A percentile compares a stretch with the other conserved stretches of the same genome.
Conservation (phyloP, 2,797 vertebrate genomes). For the Telmatherina bonti region DNA sequence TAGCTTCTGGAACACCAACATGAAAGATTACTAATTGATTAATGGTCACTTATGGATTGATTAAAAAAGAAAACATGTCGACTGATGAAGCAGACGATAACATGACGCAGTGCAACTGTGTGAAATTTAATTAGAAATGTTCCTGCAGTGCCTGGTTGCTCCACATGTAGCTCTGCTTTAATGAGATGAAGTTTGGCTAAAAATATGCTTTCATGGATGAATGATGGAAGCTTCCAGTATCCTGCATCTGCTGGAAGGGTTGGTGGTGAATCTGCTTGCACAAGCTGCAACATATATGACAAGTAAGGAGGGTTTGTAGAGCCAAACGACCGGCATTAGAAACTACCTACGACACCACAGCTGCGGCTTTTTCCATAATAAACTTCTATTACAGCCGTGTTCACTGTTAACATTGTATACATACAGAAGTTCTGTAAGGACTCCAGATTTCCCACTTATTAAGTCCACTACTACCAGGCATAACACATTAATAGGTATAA, state of each 20-base stretch:
- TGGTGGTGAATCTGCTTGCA: neutral
- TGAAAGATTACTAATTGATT: neutral
- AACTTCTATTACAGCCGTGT: neutral
- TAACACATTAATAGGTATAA: too few relatives aligned
- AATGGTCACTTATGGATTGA: neutral
- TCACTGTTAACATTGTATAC: neutral
- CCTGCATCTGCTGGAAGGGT: neutral
- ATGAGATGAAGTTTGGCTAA: neutral
- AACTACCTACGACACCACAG: neutral
- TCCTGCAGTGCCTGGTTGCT: neutral
- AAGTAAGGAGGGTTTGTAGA: neutral
- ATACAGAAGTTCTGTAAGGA: neutral
- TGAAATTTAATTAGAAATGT: neutral
- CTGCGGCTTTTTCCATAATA: neutral
- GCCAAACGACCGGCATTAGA: neutral
- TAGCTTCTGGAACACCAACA: neutral
- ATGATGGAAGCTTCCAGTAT: neutral
- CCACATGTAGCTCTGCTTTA: neutral
- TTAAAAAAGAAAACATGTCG: neutral
- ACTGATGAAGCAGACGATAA: neutral
- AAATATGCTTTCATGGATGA: neutral
- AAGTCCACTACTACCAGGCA: too few relatives aligned
- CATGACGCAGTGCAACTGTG: neutral
- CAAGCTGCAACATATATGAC: too few relatives aligned
- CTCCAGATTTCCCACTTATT: neutral